Percentiles rank a stretch among this genome's conserved stretches.
phyloP scores from a whole-genome alignment of 2,113 vertebrate species.

The Condylura cristata region DNA sequence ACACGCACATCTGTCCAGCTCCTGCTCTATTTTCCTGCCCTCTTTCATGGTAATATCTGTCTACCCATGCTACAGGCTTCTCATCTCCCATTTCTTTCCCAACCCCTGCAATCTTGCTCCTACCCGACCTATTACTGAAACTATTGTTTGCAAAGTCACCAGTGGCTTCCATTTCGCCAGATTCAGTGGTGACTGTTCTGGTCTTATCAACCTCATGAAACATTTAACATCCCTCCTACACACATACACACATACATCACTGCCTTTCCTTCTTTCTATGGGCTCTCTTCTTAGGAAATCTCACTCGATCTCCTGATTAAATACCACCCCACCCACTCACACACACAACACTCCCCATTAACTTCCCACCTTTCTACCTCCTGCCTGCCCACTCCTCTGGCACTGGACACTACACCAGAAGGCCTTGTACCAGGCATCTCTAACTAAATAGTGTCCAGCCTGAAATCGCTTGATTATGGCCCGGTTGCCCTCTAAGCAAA shows the following conservation, averaged over 20 bases:
- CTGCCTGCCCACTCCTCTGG: background rate
- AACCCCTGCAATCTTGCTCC: background rate
- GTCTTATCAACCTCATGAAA: background rate
- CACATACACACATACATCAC: background rate
- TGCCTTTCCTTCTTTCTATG: background rate
- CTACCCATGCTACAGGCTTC: background rate
- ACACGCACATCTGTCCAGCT: background rate
- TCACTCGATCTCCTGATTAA: background rate
- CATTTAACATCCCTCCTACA: background rate
- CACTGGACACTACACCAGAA: background rate
- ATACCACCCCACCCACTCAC: background rate
- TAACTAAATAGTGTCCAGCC: background rate
- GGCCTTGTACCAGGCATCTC: background rate
- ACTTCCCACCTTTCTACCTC: background rate
- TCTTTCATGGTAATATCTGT: background rate
- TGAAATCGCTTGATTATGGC: background rate
- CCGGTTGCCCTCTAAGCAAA: background rate
- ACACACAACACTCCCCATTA: too few relatives aligned
- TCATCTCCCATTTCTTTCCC: background rate
- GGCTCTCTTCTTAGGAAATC: background rate
- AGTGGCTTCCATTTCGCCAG: slow-evolving; percentile 8
- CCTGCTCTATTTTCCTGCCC: background rate
- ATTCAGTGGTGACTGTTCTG: background rate
- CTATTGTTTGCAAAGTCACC: background rate
- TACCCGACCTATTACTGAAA: background rate